Evolutionary conservation across 2,888 invertebrate genomes (phyloP).

Genomic region (Cotesia congregata): DNA sequence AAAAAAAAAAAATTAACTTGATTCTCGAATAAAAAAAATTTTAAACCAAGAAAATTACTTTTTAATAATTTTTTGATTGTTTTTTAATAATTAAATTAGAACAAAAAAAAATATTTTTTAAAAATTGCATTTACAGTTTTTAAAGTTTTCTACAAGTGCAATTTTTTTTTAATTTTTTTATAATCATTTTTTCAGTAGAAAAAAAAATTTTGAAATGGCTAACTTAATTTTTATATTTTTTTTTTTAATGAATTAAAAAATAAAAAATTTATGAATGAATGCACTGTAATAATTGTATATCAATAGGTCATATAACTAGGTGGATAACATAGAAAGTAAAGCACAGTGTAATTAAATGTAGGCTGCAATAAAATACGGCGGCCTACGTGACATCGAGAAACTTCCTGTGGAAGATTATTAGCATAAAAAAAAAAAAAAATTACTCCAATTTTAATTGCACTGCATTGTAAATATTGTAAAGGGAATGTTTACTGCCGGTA

Average conservation of each 20-base stretch:
- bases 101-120: too few relatives aligned
- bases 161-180: too few relatives aligned
- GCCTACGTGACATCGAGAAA: conserved; percentile 5
- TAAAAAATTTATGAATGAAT: conserved; percentile 6
- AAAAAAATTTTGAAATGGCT: too few relatives aligned
- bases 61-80: too few relatives aligned
- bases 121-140: too few relatives aligned
- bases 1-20: too few relatives aligned
- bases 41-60: too few relatives aligned
- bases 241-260: neutral
- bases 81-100: too few relatives aligned
- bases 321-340: conserved; percentile 6
- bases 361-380: conserved; percentile 1
- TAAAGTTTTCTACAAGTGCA: too few relatives aligned
- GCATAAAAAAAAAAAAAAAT: neutral
- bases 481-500: neutral
- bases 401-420: conserved; percentile 1
- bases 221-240: neutral
- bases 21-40: too few relatives aligned
- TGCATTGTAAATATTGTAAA: too few relatives aligned
- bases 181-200: too few relatives aligned
- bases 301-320: conserved; percentile 18
- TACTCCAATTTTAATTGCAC: neutral
- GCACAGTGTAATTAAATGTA: conserved; percentile 3
- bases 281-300: neutral